Percentiles rank a stretch among this genome's conserved stretches.
Conservation (phyloP, 2,888 invertebrate species). For the Smittia aterrima region DNA sequence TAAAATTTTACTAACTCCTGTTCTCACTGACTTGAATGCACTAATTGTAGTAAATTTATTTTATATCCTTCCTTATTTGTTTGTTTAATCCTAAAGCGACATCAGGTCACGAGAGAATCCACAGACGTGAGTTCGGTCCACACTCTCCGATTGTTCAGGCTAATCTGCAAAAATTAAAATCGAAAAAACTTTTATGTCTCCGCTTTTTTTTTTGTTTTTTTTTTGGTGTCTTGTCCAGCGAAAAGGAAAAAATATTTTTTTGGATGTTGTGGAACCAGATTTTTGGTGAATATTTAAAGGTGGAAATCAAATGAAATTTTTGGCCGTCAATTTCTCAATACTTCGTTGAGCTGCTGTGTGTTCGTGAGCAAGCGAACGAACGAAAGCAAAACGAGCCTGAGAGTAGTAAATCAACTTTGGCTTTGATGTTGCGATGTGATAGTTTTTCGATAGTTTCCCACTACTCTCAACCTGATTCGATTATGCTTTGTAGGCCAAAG, state of each 20-base stretch:
- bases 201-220: background rate
- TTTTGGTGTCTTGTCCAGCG: background rate
- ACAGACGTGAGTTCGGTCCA: background rate
- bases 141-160: conserved; percentile 34
- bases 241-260: background rate
- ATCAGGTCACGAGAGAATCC: background rate
- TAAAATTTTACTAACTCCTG: conserved; percentile 15
- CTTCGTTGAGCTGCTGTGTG: background rate
- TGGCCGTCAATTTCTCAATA: conserved; percentile 26
- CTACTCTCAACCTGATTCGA: conserved; percentile 9
- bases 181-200: conserved; percentile 30
- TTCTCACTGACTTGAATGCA: background rate
- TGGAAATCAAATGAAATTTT: conserved; percentile 3
- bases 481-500: background rate
- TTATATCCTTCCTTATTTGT: conserved; percentile 18
- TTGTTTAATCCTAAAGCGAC: conserved; percentile 13
- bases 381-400: background rate
- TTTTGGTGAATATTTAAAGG: conserved; percentile 27
- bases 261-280: conserved; percentile 39
- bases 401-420: conserved; percentile 1
- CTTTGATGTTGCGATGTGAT: background rate
- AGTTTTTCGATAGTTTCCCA: background rate
- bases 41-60: conserved; percentile 15
- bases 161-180: conserved; percentile 36
- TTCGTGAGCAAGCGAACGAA: background rate